Evolutionary conservation across 1,140 invertebrate genomes (phyloP).

Genomic region (Drosophila lini): DNA sequence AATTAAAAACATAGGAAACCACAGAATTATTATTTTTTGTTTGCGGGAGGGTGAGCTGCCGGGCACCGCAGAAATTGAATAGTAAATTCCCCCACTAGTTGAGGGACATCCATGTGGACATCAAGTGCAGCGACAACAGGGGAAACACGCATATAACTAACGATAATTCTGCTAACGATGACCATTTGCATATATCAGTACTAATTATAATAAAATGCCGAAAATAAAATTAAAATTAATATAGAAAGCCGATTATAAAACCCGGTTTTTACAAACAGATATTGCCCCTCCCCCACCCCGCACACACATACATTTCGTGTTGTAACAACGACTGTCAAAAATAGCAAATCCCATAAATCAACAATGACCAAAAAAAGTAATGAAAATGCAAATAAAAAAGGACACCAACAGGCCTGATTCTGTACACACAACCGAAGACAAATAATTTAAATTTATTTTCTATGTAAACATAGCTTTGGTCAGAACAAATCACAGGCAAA

Average conservation of each 20-base stretch:
- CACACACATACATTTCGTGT: conserved; percentile 13
- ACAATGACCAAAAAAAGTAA: conserved; percentile 57
- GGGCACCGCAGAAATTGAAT: conserved; percentile 34
- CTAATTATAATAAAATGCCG: conserved; percentile 84
- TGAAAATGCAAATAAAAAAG: conserved; percentile 32
- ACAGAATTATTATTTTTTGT: conserved; percentile 64
- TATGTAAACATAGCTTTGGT: conserved; percentile 24
- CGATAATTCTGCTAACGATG: conserved; percentile 65
- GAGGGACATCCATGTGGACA: conserved; percentile 46
- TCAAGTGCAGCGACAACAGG: conserved; percentile 64
- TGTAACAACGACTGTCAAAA: conserved; percentile 69
- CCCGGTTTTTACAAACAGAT: conserved; percentile 25
- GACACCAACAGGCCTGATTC: conserved; percentile 34
- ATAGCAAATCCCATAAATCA: conserved; percentile 83
- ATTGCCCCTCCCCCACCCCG: not conserved
- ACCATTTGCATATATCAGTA: conserved; percentile 82
- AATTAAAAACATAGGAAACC: conserved; percentile 78
- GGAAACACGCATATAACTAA: conserved; percentile 20
- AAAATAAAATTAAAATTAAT: conserved; percentile 84
- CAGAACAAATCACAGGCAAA: conserved; percentile 22
- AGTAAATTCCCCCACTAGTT: conserved; percentile 54
- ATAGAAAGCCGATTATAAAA: conserved; percentile 83
- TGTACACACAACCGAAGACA: conserved; percentile 49
- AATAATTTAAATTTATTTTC: conserved; percentile 50
- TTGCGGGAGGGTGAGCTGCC: not conserved